These are phyloP conservation scores for Molorchus minor DNA, from an alignment of 2,888 invertebrate genomes.

Conservation along the genomic window DNA sequence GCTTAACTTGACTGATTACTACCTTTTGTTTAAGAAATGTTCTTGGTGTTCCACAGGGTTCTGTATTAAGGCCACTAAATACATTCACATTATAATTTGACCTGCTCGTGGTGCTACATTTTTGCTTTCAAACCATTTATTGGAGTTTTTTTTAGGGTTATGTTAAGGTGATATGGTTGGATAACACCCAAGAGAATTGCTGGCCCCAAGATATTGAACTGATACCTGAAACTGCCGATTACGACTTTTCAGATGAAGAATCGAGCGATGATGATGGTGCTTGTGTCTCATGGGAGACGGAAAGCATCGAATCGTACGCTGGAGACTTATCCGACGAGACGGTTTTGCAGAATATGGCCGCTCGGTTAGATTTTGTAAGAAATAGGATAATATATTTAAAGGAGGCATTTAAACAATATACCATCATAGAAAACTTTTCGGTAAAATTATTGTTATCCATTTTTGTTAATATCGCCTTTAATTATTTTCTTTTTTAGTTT, in stretches of 20 bases:
- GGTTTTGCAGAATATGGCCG: slow-evolving; percentile 71
- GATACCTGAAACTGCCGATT: slow-evolving; percentile 80
- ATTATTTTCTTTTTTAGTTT: slow-evolving; percentile 64
- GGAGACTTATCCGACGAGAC: slow-evolving; percentile 65
- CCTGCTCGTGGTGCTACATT: too few species aligned
- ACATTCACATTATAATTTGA: too few species aligned
- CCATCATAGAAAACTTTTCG: slow-evolving; percentile 77
- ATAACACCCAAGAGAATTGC: slow-evolving; percentile 84
- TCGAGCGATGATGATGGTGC: slow-evolving; percentile 43
- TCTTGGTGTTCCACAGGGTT: neutral
- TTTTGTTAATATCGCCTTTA: neutral
- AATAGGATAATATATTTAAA: slow-evolving; percentile 66
- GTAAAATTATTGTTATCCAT: slow-evolving; percentile 55
- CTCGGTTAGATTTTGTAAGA: slow-evolving; percentile 66
- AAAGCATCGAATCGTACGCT: slow-evolving; percentile 69
- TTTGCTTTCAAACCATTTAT: neutral
- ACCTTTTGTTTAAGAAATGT: neutral
- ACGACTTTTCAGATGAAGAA: slow-evolving; percentile 72
- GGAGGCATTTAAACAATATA: slow-evolving; percentile 81
- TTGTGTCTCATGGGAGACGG: slow-evolving; percentile 80
- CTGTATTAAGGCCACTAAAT: neutral
- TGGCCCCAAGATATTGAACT: slow-evolving; percentile 83
- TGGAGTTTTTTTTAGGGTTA: slow-evolving; percentile 64
- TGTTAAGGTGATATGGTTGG: slow-evolving; percentile 93
- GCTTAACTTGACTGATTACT: too few species aligned